Evolutionary conservation across 1,140 invertebrate genomes (phyloP).

Genomic region (Sycophila sp.): DNA sequence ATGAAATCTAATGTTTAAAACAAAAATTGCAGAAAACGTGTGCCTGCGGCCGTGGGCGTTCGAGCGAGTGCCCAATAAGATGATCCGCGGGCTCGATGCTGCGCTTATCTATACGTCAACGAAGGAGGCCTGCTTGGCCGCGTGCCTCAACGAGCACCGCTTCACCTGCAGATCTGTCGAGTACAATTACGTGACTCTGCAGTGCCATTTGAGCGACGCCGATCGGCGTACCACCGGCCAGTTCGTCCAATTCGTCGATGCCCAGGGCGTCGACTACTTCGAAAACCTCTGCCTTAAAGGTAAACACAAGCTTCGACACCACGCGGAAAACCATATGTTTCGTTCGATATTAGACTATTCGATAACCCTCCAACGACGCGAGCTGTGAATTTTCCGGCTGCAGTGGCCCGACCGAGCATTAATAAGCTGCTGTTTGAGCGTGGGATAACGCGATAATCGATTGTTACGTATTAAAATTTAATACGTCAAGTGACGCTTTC

Average conservation of each 20-base stretch:
- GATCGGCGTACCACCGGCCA: constrained; percentile 87
- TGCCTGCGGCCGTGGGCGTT: constrained; percentile 92
- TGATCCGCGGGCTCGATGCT: constrained; percentile 89
- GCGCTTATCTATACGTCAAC: constrained; percentile 92
- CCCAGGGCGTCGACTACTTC: constrained; percentile 92
- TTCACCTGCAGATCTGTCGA: constrained; percentile 92
- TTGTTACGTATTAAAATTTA: too few species aligned
- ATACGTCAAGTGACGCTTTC: too few species aligned
- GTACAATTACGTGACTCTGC: constrained; percentile 92
- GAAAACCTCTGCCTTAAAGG: constrained; percentile 94
- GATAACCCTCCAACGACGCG: too few species aligned
- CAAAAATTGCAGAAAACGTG: constrained; percentile 85
- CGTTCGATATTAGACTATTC: too few species aligned
- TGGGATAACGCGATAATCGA: too few species aligned
- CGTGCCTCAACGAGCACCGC: constrained; percentile 91
- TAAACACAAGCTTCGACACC: constrained; percentile 45
- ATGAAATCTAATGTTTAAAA: too few species aligned
- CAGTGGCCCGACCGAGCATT: too few species aligned
- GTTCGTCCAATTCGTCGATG: constrained; percentile 86
- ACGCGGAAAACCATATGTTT: too few species aligned
- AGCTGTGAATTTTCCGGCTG: too few species aligned
- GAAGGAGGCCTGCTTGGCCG: constrained; percentile 91
- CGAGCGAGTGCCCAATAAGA: constrained; percentile 91
- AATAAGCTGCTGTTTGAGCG: too few species aligned
- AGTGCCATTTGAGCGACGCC: constrained; percentile 89